These are phyloP conservation scores for Epinephelus moara DNA, from an alignment of 2,113 vertebrate genomes.

Conservation along the genomic window DNA sequence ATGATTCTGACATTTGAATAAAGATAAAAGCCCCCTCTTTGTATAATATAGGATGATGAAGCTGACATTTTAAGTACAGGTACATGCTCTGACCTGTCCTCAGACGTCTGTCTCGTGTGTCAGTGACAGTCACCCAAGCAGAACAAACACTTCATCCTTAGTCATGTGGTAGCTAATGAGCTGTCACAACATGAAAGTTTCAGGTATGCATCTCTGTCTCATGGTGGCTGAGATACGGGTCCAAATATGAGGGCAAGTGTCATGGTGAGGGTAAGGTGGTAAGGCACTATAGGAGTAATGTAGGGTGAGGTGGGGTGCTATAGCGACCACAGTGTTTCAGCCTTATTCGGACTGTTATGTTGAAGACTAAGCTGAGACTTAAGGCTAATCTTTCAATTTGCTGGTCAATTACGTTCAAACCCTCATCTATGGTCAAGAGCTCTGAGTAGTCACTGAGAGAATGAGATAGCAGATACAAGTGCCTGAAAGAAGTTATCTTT, in stretches of 20 bases:
- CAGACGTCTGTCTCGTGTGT: not conserved
- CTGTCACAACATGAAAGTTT: not conserved
- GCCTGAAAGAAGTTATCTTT: not conserved
- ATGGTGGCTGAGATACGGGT: not conserved
- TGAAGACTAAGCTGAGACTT: not conserved
- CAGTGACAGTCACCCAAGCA: not conserved
- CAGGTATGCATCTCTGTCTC: not conserved
- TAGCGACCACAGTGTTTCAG: not conserved
- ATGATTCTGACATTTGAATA: not conserved
- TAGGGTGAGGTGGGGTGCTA: not conserved
- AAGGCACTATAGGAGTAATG: too few relatives aligned
- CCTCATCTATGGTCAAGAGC: not conserved
- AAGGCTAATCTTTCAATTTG: conserved; percentile 11
- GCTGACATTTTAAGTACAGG: not conserved
- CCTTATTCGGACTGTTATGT: not conserved
- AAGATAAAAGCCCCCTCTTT: not conserved
- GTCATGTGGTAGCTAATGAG: not conserved
- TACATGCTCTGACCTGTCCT: conserved; percentile 23
- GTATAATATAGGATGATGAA: not conserved
- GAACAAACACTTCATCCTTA: not conserved
- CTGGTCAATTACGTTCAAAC: not conserved
- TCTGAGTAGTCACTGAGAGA: not conserved
- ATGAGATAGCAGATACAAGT: not conserved
- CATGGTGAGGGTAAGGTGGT: not conserved
- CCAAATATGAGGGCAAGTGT: not conserved